Evolutionary conservation across 2,113 vertebrate genomes (phyloP), one percentile per base, ranked within the genome.

Genomic region (Pterophyllum scalare): DNA sequence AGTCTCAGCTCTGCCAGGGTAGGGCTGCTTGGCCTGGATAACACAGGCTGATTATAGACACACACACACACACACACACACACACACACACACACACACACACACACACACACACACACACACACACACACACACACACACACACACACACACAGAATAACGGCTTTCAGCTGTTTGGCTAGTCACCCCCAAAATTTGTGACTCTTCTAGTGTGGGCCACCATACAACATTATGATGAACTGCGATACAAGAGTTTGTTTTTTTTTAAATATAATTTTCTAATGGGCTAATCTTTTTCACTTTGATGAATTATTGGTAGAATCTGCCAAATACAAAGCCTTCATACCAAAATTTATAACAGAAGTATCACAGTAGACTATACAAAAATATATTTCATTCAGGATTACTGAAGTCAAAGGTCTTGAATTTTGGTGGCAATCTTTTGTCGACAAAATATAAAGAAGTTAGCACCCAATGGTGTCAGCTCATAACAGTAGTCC

Each of bases 1-100:
- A 79, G 77, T 40, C 84, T 81, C 81, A 60, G 85, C 85, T 49
- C 75, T 91, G 92, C 90, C 91, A 91, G 91, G 62, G 64, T 59
- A 87, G 81, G 87, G 83, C 81, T 79, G 77, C 82, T 83, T 87
- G 84, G 91, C 82, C 60, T 85, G 79, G 76, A 77, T 87, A 89
- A 91, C 82, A 84, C 85, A 79, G 85, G 33, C 81, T 70, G 80
- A 87, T 84, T 86, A 87, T 24, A 86, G 80, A 87, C 38, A 85
- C 80, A 80, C 65, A 60, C n/a, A 59, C 38, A 83, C 56, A 75
- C 38, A 52, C 46, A 76, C 28, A 33, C 74, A 57, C 10, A 40
- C 74, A 80, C 24, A 64, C 28, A 87, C 38, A 83, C 80, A 80
- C 65, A 57, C n/a, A 59, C 38, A 78, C 56, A 75, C 38, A 59